A percentile compares a stretch with the other conserved stretches of the same genome.
Evolutionary conservation across 2,888 invertebrate species (phyloP).

Genomic region (Hirtodrosophila histrioides): DNA sequence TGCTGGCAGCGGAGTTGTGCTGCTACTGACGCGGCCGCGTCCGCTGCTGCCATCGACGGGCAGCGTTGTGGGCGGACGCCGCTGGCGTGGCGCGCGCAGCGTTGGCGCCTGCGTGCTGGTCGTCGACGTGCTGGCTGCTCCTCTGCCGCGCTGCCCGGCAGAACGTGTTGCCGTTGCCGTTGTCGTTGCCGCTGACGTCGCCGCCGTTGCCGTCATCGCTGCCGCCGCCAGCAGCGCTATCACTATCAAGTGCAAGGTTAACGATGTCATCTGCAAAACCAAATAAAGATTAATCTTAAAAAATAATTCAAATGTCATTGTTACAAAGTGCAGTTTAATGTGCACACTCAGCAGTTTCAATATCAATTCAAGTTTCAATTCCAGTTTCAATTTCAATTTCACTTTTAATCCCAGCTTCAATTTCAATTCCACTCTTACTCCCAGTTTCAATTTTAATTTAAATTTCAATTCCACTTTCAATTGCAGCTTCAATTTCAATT

Average conservation of each 20-base stretch:
- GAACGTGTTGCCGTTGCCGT: conserved; percentile 32
- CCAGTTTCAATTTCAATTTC: too few species aligned
- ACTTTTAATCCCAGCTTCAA: too few species aligned
- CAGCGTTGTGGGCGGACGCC: conserved; percentile 71
- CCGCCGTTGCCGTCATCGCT: conserved; percentile 27
- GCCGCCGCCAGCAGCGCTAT: conserved; percentile 62
- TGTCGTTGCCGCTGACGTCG: conserved; percentile 26
- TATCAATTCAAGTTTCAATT: too few species aligned
- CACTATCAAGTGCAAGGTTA: conserved; percentile 84
- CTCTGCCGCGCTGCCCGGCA: conserved; percentile 46
- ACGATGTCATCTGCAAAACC: conserved; percentile 74
- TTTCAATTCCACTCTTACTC: too few species aligned
- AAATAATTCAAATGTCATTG: too few species aligned
- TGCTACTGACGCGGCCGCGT: conserved; percentile 39
- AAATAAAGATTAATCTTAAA: too few species aligned
- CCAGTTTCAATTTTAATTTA: too few species aligned
- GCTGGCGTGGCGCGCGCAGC: conserved; percentile 83
- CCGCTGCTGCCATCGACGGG: conserved; percentile 49
- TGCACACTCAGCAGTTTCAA: too few species aligned
- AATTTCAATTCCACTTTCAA: too few species aligned
- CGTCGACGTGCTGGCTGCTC: conserved; percentile 66
- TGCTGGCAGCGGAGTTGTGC: conserved; percentile 57
- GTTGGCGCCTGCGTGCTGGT: conserved; percentile 83
- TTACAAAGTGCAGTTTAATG: too few species aligned
- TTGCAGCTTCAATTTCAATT: too few species aligned